These are phyloP conservation scores for Lamellibrachia luymesi DNA, from an alignment of 1,140 invertebrate species.

Conservation along the genomic window DNA sequence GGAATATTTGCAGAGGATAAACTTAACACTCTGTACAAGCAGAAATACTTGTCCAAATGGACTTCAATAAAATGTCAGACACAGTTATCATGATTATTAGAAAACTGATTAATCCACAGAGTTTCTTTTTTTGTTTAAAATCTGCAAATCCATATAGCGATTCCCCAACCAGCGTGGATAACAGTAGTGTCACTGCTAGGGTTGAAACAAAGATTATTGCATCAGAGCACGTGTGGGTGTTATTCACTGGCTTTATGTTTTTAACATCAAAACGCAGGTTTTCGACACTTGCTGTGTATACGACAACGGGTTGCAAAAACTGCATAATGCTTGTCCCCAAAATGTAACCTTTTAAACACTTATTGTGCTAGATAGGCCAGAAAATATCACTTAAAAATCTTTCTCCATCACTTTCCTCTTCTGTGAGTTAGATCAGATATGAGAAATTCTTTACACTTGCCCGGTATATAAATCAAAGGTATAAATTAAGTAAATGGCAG, in stretches of 20 bases:
- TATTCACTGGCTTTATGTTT: not conserved
- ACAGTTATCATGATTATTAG: not conserved
- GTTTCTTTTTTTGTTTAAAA: not conserved
- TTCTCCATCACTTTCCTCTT: not conserved
- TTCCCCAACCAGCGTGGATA: not conserved
- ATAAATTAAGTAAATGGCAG: not conserved
- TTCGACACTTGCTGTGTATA: not conserved
- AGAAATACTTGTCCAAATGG: not conserved
- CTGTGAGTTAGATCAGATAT: not conserved
- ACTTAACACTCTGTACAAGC: not conserved
- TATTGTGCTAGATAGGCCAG: not conserved
- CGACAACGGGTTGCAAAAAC: not conserved
- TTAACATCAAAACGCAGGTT: not conserved
- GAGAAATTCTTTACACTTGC: not conserved
- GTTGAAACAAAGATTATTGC: not conserved
- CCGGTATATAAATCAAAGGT: not conserved
- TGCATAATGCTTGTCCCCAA: not conserved
- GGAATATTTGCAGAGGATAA: not conserved
- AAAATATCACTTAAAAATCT: not conserved
- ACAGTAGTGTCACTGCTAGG: not conserved
- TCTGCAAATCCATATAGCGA: not conserved
- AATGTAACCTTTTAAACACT: not conserved
- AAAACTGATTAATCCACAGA: not conserved
- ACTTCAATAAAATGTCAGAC: not conserved
- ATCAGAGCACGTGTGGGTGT: not conserved